phyloP scores from a whole-genome alignment of 2,888 invertebrate genomes.

The Entomobrya proxima region DNA sequence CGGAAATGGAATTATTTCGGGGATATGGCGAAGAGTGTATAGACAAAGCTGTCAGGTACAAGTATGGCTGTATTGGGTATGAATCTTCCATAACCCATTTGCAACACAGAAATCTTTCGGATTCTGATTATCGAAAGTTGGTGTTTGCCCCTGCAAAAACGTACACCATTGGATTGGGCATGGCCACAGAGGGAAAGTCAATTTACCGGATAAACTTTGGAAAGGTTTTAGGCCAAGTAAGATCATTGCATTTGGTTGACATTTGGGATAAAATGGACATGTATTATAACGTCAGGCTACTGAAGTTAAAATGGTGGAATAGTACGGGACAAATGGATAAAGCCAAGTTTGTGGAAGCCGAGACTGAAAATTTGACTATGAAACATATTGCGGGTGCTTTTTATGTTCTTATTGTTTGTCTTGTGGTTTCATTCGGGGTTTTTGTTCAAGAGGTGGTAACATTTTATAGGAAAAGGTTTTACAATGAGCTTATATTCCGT shows the following conservation, averaged over 20 bases:
- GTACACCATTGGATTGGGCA: slow-evolving; percentile 61
- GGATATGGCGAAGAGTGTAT: slow-evolving; percentile 66
- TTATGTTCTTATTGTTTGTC: slow-evolving; percentile 46
- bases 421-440: slow-evolving; percentile 6
- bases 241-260: slow-evolving; percentile 59
- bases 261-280: slow-evolving; percentile 67
- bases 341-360: slow-evolving; percentile 23
- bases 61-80: slow-evolving; percentile 67
- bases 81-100: slow-evolving; percentile 61
- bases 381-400: slow-evolving; percentile 68
- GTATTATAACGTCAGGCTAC: slow-evolving; percentile 63
- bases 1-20: slow-evolving; percentile 67
- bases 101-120: slow-evolving; percentile 60
- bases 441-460: slow-evolving; percentile 6
- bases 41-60: slow-evolving; percentile 63
- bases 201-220: slow-evolving; percentile 68
- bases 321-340: slow-evolving; percentile 66
- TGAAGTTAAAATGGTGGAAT: slow-evolving; percentile 69
- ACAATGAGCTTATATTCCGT: not conserved
- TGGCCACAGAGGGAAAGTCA: slow-evolving; percentile 63
- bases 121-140: slow-evolving; percentile 57
- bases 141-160: slow-evolving; percentile 67
- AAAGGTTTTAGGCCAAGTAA: slow-evolving; percentile 53
- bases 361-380: slow-evolving; percentile 64
- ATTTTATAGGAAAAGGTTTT: not conserved